Conservation (phyloP, 2,113 vertebrate species). For the Mormyrus iriodes region DNA sequence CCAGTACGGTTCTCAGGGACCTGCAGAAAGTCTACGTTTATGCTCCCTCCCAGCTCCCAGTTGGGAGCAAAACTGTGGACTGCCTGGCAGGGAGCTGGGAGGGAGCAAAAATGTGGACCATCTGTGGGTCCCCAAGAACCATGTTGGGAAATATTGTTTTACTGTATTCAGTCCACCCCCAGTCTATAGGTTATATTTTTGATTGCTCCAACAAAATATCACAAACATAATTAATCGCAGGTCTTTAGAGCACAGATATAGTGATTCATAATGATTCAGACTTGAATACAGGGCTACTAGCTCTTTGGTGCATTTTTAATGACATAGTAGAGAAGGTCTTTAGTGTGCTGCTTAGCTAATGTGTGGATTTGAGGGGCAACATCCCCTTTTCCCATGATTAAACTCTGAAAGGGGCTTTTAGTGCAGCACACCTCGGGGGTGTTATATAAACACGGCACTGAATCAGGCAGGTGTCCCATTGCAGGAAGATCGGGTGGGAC, state of each 20-base stretch:
- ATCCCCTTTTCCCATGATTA: constrained; percentile 42
- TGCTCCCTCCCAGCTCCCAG: neutral
- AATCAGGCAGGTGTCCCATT: constrained; percentile 57
- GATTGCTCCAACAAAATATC: neutral
- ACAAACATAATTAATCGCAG: neutral
- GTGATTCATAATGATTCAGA: neutral
- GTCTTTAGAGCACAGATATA: neutral
- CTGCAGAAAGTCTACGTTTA: neutral
- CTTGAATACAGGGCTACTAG: neutral
- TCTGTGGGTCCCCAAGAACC: neutral
- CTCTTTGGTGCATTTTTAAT: neutral
- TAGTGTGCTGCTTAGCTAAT: constrained; percentile 32
- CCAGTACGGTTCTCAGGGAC: neutral
- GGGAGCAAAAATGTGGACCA: neutral
- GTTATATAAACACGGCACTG: constrained; percentile 63
- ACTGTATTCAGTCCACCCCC: neutral
- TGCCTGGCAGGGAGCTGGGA: neutral
- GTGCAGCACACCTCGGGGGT: constrained; percentile 54
- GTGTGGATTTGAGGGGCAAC: constrained; percentile 55
- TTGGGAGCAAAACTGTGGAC: neutral
- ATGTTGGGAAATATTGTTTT: neutral
- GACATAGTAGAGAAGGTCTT: constrained; percentile 24
- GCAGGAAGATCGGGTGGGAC: constrained; percentile 43
- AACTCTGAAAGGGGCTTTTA: constrained; percentile 44
- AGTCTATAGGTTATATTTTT: neutral